phyloP scores from a whole-genome alignment of 2,797 vertebrate genomes.

The Pitangus sulphuratus region DNA sequence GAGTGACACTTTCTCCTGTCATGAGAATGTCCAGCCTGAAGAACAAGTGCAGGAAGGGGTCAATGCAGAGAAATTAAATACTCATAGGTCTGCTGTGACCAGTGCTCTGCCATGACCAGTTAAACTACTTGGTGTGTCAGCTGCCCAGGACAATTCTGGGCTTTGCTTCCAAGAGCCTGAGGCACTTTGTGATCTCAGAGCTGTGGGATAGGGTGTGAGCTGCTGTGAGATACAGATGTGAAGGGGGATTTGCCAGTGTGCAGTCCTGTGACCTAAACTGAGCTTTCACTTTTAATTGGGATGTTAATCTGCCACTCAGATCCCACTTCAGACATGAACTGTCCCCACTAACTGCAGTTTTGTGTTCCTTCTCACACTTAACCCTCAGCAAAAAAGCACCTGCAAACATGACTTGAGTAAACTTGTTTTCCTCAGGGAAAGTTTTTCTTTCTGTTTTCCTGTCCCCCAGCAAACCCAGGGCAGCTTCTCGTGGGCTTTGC shows the following conservation, averaged over 20 bases:
- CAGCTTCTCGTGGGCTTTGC: neutral
- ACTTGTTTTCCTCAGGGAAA: neutral
- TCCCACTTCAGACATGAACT: neutral
- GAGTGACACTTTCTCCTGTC: neutral
- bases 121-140: neutral
- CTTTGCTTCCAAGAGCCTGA: neutral
- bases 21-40: neutral
- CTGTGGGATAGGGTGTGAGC: fast-evolving
- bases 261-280: neutral
- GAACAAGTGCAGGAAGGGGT: fast-evolving
- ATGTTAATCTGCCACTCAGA: neutral
- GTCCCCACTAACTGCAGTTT: neutral
- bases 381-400: neutral
- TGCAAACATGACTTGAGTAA: neutral
- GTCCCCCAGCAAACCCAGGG: neutral
- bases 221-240: fast-evolving
- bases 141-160: fast-evolving
- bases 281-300: neutral
- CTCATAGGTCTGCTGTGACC: fast-evolving
- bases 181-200: neutral
- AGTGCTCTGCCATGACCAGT: neutral
- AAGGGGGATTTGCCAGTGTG: neutral
- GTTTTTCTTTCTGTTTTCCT: neutral
- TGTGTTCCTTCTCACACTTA: neutral
- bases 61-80: neutral